These are phyloP conservation scores for Gadopsis marmoratus DNA, from an alignment of 2,797 vertebrate genomes.

Conservation along the genomic window DNA sequence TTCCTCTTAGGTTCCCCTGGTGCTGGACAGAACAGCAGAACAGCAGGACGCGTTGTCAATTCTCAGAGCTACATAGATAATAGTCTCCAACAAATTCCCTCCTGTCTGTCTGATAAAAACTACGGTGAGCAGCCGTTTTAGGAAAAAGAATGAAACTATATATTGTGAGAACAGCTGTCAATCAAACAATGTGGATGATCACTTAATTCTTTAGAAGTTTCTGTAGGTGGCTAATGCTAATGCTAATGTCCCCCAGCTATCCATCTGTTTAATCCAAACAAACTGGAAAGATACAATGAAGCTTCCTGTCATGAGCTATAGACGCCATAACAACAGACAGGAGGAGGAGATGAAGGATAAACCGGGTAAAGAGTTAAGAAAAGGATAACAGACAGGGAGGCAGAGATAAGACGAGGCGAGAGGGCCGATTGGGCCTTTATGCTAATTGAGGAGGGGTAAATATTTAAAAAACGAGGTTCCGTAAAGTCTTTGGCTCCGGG, in stretches of 20 bases:
- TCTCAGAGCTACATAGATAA: too few relatives aligned
- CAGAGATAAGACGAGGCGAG: background rate
- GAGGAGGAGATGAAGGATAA: background rate
- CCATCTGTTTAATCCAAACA: background rate
- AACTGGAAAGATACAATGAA: background rate
- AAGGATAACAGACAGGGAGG: background rate
- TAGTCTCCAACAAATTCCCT: too few relatives aligned
- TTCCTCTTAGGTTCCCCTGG: too few relatives aligned
- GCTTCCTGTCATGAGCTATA: background rate
- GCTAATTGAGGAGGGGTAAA: constrained; percentile 37
- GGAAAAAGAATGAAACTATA: too few relatives aligned
- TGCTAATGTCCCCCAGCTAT: background rate
- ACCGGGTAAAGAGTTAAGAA: background rate
- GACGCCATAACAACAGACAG: background rate
- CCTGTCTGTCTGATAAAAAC: too few relatives aligned
- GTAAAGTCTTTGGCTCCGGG: constrained; percentile 23
- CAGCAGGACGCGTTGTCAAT: too few relatives aligned
- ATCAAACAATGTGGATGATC: too few relatives aligned
- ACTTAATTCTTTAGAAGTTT: too few relatives aligned
- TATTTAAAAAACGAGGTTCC: constrained; percentile 38
- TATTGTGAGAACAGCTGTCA: too few relatives aligned
- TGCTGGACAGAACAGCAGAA: too few relatives aligned
- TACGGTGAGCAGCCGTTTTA: too few relatives aligned
- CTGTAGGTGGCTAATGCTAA: too few relatives aligned
- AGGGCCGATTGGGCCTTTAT: background rate